A percentile compares a stretch with the other conserved stretches of the same genome.
These are phyloP conservation scores for Agrenia bidenticulata DNA, from an alignment of 2,888 invertebrate genomes.

Conservation along the genomic window DNA sequence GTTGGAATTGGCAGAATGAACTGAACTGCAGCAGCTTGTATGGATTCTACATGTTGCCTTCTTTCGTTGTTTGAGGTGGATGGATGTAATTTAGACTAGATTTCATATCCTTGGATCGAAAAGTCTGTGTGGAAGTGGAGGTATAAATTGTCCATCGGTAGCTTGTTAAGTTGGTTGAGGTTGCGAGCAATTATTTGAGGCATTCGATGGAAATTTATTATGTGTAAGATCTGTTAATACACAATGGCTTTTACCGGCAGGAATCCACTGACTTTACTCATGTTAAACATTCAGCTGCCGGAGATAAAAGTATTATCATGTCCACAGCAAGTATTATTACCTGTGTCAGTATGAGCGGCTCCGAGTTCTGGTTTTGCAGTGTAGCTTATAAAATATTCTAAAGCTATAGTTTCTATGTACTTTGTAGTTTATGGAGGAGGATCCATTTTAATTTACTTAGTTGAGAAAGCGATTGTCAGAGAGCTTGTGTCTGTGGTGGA, in stretches of 20 bases:
- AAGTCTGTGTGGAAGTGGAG: too few relatives aligned
- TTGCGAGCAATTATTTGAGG: slow-evolving; percentile 49
- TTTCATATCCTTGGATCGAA: too few relatives aligned
- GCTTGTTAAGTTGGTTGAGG: slow-evolving; percentile 9
- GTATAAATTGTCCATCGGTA: slow-evolving; percentile 1
- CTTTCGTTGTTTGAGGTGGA: too few relatives aligned
- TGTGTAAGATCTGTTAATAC: slow-evolving; percentile 51
- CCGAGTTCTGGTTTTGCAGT: too few relatives aligned
- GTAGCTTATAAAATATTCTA: background rate
- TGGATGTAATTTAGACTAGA: too few relatives aligned
- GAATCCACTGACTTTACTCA: slow-evolving; percentile 37
- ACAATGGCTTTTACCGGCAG: slow-evolving; percentile 49
- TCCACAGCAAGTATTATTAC: background rate
- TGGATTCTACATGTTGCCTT: background rate
- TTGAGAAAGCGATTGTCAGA: too few relatives aligned
- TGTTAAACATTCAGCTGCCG: slow-evolving; percentile 8
- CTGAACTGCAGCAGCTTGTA: background rate
- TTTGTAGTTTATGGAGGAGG: too few relatives aligned
- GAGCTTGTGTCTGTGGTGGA: background rate
- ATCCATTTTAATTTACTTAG: too few relatives aligned
- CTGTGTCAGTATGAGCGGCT: too few relatives aligned
- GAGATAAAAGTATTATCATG: slow-evolving; percentile 10
- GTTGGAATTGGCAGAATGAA: background rate
- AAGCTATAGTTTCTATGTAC: background rate
- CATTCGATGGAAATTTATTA: slow-evolving; percentile 51